Conservation (phyloP, 2,888 invertebrate genomes). For the Xylota sylvarum region DNA sequence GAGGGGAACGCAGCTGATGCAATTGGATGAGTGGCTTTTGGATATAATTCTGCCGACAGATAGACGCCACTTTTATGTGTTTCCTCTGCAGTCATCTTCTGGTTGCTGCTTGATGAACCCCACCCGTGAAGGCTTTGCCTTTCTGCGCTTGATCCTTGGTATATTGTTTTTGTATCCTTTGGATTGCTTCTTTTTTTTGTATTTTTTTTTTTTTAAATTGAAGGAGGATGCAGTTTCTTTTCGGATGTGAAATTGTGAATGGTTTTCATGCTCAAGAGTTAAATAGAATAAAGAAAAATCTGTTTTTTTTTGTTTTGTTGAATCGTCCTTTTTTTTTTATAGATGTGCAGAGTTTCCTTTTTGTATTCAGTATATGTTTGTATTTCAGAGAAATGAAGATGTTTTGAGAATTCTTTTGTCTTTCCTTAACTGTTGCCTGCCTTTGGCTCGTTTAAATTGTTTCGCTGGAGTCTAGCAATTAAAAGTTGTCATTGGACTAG, state of each 20-base stretch:
- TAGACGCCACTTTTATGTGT: conserved; percentile 75
- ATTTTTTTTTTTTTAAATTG: conserved; percentile 42
- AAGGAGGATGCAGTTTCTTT: conserved; percentile 68
- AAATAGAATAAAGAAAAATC: conserved; percentile 54
- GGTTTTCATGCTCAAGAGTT: conserved; percentile 70
- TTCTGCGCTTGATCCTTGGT: conserved; percentile 60
- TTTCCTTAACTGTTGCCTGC: conserved; percentile 12
- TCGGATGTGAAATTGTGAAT: conserved; percentile 71
- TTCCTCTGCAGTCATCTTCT: conserved; percentile 77
- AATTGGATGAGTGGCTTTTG: conserved; percentile 72
- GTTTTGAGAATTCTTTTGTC: conserved; percentile 34
- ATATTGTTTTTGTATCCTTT: conserved; percentile 29
- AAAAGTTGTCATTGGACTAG: conserved; percentile 61
- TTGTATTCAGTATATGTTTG: not conserved
- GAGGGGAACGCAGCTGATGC: conserved; percentile 54
- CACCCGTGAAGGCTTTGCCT: conserved; percentile 24
- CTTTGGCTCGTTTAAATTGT: conserved; percentile 11
- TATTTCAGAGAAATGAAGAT: conserved; percentile 22
- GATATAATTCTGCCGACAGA: conserved; percentile 70
- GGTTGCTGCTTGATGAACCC: conserved; percentile 28
- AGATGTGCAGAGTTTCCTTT: conserved; percentile 21
- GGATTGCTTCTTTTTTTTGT: not conserved
- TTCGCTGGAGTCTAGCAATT: conserved; percentile 56
- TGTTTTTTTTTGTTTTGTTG: not conserved
- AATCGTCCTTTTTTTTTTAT: not conserved